A percentile compares a stretch with the other conserved stretches of the same genome.
Conservation (phyloP, 2,888 invertebrate species). For the Loripinus fragilis region DNA sequence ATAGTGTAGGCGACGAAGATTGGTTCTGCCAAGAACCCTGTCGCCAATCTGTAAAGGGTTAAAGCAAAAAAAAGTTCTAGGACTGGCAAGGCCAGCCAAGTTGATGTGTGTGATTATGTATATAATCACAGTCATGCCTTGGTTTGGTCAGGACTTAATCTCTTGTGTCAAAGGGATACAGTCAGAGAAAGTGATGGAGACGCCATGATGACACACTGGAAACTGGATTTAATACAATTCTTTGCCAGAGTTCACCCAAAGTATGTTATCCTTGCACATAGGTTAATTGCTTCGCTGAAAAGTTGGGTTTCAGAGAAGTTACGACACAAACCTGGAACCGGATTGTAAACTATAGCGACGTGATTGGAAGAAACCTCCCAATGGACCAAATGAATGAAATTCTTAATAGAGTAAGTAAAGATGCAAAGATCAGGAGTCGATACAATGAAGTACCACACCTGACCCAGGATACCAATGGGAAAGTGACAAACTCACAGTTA, state of each 20-base stretch:
- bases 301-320: constrained; percentile 1
- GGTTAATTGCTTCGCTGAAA: constrained; percentile 9
- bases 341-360: constrained; percentile 39
- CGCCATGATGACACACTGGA: constrained; percentile 21
- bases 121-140: constrained; percentile 37
- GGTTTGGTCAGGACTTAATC: constrained; percentile 51
- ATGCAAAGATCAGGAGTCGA: no score
- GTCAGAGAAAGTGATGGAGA: constrained; percentile 3
- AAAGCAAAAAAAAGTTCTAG: not conserved
- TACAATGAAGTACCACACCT: no score
- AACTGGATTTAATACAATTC: constrained; percentile 31
- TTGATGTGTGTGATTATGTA: constrained; percentile 11
- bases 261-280: constrained; percentile 45
- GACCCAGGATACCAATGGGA: no score
- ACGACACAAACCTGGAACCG: constrained; percentile 26
- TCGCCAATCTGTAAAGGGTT: constrained; percentile 13
- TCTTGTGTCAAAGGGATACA: constrained; percentile 34
- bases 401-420: no score
- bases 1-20: constrained; percentile 32
- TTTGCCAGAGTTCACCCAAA: constrained; percentile 29
- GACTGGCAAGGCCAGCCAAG: not conserved
- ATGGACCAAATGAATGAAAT: constrained; percentile 55
- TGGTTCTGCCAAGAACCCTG: constrained; percentile 47
- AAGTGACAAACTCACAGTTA: no score
- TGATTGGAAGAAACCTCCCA: constrained; percentile 39